Conservation (phyloP, 2,797 vertebrate genomes). For the Pseudotriccus pelzelni region DNA sequence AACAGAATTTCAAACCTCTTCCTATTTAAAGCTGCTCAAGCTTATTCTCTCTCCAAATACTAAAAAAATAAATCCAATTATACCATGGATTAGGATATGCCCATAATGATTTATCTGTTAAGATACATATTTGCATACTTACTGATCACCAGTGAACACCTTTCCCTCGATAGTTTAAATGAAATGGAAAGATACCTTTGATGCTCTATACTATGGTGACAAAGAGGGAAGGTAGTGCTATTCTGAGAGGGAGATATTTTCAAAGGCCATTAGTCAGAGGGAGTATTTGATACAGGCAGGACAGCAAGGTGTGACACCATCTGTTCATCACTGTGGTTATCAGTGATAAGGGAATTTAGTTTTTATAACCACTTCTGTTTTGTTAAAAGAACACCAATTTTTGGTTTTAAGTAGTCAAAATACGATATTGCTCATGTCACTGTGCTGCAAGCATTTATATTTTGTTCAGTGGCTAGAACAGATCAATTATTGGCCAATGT, state of each 20-base stretch:
- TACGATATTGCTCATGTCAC: background rate
- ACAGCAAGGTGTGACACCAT: background rate
- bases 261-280: background rate
- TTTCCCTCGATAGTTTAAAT: background rate
- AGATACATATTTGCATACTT: fast-evolving
- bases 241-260: background rate
- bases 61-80: background rate
- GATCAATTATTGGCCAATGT: background rate
- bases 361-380: background rate
- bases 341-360: background rate
- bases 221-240: background rate
- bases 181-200: background rate
- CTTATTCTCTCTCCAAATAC: background rate
- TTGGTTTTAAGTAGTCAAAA: background rate
- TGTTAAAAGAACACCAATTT: background rate
- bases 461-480: background rate
- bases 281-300: background rate
- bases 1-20: background rate
- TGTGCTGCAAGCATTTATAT: background rate
- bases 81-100: background rate
- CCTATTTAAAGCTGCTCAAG: background rate
- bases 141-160: background rate
- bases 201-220: background rate
- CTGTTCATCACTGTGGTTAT: background rate
- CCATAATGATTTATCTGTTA: background rate